Percentiles rank a stretch among this genome's conserved stretches.
Evolutionary conservation across 2,888 invertebrate genomes (phyloP).

Genomic region (Oscheius sp.): DNA sequence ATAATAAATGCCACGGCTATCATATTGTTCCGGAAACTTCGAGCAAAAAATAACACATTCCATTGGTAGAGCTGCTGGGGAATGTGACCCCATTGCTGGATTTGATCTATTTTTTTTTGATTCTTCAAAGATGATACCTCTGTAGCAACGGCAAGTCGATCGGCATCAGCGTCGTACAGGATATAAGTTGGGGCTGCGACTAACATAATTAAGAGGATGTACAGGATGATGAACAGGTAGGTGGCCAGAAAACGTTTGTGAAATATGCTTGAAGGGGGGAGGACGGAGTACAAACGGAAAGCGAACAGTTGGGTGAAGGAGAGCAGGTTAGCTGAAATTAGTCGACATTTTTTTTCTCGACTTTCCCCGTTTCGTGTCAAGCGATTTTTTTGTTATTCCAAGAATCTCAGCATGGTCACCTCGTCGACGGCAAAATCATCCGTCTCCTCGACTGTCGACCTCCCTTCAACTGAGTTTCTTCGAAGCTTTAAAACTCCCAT

Average conservation of each 20-base stretch:
- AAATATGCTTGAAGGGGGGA: neutral
- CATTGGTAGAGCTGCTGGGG: neutral
- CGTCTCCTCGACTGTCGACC: no score
- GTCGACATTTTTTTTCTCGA: no score
- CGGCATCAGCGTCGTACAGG: neutral
- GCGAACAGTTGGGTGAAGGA: neutral
- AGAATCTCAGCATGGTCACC: no score
- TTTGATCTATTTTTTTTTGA: neutral
- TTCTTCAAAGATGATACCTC: neutral
- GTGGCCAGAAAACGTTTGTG: neutral
- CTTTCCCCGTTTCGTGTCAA: no score
- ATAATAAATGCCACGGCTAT: neutral
- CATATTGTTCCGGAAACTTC: neutral
- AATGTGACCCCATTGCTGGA: slow-evolving; percentile 2
- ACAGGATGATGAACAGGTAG: neutral
- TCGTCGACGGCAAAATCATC: no score
- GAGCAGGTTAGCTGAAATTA: neutral
- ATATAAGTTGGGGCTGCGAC: neutral
- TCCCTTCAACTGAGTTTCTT: no score
- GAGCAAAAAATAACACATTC: neutral
- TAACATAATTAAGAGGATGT: neutral
- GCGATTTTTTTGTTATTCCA: no score
- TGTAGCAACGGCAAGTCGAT: neutral
- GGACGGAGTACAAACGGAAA: slow-evolving; percentile 1
- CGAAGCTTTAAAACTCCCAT: no score